These are phyloP conservation scores for Pollenia angustigena DNA, from an alignment of 2,888 invertebrate species.

Conservation along the genomic window DNA sequence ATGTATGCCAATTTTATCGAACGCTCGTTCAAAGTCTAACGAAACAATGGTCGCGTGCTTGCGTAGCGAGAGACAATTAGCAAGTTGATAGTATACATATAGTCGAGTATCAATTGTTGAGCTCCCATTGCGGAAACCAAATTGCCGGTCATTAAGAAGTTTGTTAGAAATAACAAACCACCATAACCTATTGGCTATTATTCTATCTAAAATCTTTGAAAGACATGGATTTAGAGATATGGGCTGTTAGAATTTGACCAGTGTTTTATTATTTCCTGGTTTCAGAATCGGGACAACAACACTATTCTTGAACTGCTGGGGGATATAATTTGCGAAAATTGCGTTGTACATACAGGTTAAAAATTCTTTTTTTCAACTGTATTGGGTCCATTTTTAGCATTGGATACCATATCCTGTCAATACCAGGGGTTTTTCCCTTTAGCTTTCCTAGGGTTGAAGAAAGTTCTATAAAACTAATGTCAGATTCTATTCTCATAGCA, in stretches of 20 bases:
- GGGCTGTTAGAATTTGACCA: slow-evolving; percentile 54
- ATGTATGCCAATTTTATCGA: slow-evolving; percentile 64
- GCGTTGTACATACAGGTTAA: slow-evolving; percentile 20
- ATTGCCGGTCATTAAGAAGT: slow-evolving; percentile 42
- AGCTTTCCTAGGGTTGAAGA: not conserved
- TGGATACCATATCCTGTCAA: slow-evolving; percentile 58
- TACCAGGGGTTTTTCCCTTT: slow-evolving; percentile 40
- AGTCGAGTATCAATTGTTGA: not conserved
- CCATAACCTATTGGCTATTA: slow-evolving; percentile 50
- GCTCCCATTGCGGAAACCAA: slow-evolving; percentile 34
- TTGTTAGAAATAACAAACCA: slow-evolving; percentile 47
- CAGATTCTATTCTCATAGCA: not conserved
- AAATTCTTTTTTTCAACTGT: slow-evolving; percentile 6
- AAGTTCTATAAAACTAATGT: slow-evolving; percentile 12
- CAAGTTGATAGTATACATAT: not conserved
- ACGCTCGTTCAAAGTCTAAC: slow-evolving; percentile 63
- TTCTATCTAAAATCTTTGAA: slow-evolving; percentile 51
- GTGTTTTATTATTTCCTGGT: slow-evolving; percentile 23
- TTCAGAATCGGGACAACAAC: slow-evolving; percentile 47
- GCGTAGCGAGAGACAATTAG: not conserved
- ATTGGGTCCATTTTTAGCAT: slow-evolving; percentile 54
- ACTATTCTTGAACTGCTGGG: slow-evolving; percentile 53
- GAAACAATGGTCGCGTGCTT: slow-evolving; percentile 30
- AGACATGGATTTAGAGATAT: slow-evolving; percentile 51
- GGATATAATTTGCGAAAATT: slow-evolving; percentile 43